Evolutionary conservation across 2,888 invertebrate genomes (phyloP).

Genomic region (Macrosoma leucophasiata): DNA sequence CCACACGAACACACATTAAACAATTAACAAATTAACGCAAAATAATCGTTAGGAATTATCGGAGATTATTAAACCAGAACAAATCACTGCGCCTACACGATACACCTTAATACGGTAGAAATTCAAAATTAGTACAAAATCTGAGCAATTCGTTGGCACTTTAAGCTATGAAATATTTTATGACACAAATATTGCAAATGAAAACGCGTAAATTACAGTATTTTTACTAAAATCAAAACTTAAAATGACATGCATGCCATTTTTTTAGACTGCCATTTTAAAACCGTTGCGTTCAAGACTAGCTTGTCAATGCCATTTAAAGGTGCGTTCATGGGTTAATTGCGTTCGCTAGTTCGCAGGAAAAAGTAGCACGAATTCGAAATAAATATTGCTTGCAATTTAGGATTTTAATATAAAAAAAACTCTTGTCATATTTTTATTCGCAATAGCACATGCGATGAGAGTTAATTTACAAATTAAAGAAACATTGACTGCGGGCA

Average conservation of each 20-base stretch:
- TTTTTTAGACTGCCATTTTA: conserved; percentile 49
- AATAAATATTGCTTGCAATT: too few relatives aligned
- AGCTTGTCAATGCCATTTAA: conserved; percentile 30
- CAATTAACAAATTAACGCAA: conserved; percentile 13
- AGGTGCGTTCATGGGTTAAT: conserved; percentile 53
- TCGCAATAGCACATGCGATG: too few relatives aligned
- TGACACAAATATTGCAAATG: conserved; percentile 27
- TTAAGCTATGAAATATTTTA: conserved; percentile 24
- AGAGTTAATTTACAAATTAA: too few relatives aligned
- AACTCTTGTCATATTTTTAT: too few relatives aligned
- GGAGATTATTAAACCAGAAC: too few relatives aligned
- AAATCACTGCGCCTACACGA: conserved; percentile 65
- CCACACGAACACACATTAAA: conserved; percentile 28
- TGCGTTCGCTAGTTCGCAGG: too few relatives aligned
- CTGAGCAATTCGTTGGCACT: conserved; percentile 40
- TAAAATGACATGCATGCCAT: conserved; percentile 69
- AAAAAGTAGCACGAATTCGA: too few relatives aligned
- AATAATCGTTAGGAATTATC: conserved; percentile 33
- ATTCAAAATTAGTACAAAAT: conserved; percentile 29
- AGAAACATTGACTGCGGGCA: too few relatives aligned
- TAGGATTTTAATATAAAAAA: too few relatives aligned
- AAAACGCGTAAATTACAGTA: conserved; percentile 39
- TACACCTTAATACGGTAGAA: conserved; percentile 39
- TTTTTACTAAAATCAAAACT: conserved; percentile 54
- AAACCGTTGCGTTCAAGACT: conserved; percentile 56